Evolutionary conservation across 2,888 invertebrate genomes (phyloP), one percentile per base, ranked within the genome.

Genomic region (Aproaerema taeniolella): DNA sequence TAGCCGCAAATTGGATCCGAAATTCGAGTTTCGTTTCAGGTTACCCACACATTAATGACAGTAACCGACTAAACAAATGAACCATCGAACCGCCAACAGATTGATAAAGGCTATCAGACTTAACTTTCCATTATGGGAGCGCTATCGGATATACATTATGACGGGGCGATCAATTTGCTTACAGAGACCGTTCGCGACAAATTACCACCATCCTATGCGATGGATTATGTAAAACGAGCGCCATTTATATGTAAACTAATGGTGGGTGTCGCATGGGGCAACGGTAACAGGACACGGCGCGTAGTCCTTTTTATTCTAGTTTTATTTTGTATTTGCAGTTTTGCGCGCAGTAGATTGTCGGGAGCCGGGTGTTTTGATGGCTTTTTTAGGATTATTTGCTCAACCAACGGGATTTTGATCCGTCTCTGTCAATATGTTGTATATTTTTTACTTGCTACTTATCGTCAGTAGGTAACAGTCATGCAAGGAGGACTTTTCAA

Each of bases 181-280:
- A 81, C 80, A 70, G 76, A 72, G 72, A 76, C 73, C 70, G 75
- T 74, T 76, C 71, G 73, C 70, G 74, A 83, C 82, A 85, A 85
- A 85, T 85, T 82, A 82, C 79, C 70, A 67, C 61, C 71, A 71
- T 71, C 69, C 71, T 68, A 65, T 65, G 70, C 73, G 79, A 76
- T 74, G 81, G 80, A 83, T 85, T 85, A 83, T 83, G 85, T 85
- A 81, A 83, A 83, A 76, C 82, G 78, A 83, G 62, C 62, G 71
- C 82, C 79, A 85, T 85, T 83, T 83, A 74, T 83, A 83, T 83
- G 83, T 78, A 69, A 85, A 82, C 81, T 80, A 83, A 83, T 81
- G 80, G 76, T 57, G 72, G 70, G 67, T 74, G 75, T 70, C 75
- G 65, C 67, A 67, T 62, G 68, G 61, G 58, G 62, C 49, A n/a